Evolutionary conservation across 1,140 invertebrate species (phyloP).

Genomic region (Drosophila teissieri): DNA sequence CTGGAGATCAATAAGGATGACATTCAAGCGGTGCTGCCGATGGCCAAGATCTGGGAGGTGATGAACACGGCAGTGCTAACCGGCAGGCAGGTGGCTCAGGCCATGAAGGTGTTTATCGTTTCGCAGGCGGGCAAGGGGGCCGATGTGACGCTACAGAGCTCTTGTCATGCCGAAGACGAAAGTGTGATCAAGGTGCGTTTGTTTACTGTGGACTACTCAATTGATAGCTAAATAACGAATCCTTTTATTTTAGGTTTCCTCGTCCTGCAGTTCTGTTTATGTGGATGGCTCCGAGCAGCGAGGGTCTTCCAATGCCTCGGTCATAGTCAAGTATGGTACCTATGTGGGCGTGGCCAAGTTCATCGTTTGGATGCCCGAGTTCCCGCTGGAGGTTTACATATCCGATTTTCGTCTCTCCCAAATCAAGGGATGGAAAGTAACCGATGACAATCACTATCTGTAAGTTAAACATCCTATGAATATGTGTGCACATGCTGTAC

Average conservation of each 20-base stretch:
- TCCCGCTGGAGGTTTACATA: constrained; percentile 95
- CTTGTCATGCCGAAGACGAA: constrained; percentile 97
- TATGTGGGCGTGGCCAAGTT: constrained; percentile 94
- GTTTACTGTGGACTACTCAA: too few species aligned
- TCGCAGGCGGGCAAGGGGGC: constrained; percentile 96
- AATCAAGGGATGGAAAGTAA: constrained; percentile 94
- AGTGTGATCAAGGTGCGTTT: constrained; percentile 95
- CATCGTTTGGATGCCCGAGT: constrained; percentile 98
- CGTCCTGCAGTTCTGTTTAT: constrained; percentile 98
- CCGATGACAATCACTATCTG: constrained; percentile 88
- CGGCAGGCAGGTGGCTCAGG: constrained; percentile 95
- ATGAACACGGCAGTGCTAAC: constrained; percentile 98
- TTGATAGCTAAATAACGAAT: background rate
- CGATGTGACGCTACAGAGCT: constrained; percentile 97
- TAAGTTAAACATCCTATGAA: constrained; percentile 54
- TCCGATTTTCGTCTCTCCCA: constrained; percentile 95
- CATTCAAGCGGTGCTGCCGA: constrained; percentile 96
- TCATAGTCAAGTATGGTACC: constrained; percentile 96
- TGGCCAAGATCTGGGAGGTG: constrained; percentile 98
- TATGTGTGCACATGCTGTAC: too few species aligned
- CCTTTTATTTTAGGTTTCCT: constrained; percentile 90
- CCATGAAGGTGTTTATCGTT: constrained; percentile 98
- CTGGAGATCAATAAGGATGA: constrained; percentile 97
- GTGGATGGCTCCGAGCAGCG: constrained; percentile 98
- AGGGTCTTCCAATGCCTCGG: constrained; percentile 96